A percentile compares a stretch with the other conserved stretches of the same genome.
Evolutionary conservation across 2,113 vertebrate genomes (phyloP).

Genomic region (Pelecanus crispus): DNA sequence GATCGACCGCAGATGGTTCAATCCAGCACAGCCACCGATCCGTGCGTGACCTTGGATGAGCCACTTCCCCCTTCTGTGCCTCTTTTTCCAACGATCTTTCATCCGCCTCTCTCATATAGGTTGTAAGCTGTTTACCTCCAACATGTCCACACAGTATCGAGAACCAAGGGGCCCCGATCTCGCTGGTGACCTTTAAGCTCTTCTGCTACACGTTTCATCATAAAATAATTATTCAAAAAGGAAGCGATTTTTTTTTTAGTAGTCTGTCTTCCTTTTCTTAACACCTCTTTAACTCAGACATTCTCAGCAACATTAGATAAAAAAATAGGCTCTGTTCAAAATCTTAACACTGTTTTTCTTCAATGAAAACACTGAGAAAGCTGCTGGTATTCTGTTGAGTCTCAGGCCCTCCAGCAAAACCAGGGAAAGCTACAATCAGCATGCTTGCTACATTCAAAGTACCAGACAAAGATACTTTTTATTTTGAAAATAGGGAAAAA

Average conservation of each 20-base stretch:
- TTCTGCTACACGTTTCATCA: neutral
- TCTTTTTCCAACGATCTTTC: slow-evolving; percentile 32
- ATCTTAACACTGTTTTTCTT: neutral
- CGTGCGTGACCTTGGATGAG: neutral
- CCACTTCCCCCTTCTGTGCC: slow-evolving; percentile 21
- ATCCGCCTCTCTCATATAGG: slow-evolving; percentile 28
- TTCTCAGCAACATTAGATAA: neutral
- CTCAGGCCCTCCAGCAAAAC: slow-evolving; percentile 22
- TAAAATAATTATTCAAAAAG: slow-evolving; percentile 29
- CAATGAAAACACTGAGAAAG: neutral
- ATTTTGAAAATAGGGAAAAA: neutral
- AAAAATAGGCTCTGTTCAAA: neutral
- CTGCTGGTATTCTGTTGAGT: neutral
- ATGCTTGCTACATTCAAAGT: neutral
- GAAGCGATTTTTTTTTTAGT: neutral
- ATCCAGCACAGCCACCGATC: neutral
- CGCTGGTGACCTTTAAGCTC: slow-evolving; percentile 8
- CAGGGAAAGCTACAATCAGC: neutral
- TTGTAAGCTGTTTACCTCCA: slow-evolving; percentile 28
- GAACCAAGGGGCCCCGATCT: neutral
- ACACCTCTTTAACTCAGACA: neutral
- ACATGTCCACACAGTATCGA: neutral
- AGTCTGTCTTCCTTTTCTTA: slow-evolving; percentile 28
- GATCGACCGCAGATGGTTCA: neutral
- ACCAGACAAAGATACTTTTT: slow-evolving; percentile 37